Evolutionary conservation across 2,888 invertebrate species (phyloP), one percentile per base, ranked within the genome.

Genomic region (Neuroscelio doddi): DNA sequence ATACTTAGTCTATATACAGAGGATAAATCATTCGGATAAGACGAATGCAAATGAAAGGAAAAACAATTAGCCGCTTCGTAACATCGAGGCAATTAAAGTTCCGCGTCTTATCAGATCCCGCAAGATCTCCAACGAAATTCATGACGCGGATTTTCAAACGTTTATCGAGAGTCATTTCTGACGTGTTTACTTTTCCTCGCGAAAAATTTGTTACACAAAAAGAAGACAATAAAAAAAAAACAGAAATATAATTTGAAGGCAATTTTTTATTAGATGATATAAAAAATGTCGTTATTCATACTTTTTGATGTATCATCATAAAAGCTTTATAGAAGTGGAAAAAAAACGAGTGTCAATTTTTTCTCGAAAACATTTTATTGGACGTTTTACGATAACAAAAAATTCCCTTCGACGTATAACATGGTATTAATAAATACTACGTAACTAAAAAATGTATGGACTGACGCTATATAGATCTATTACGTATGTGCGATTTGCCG

Each of bases 341-440:
- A n/a, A n/a, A n/a, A n/a, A n/a, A n/a, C n/a, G n/a, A n/a, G n/a
- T n/a, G n/a, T n/a, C n/a, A n/a, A n/a, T n/a, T n/a, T n/a, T n/a
- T n/a, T n/a, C n/a, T n/a, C n/a, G n/a, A n/a, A n/a, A n/a, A n/a
- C n/a, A n/a, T n/a, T 79, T 78, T 78, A 77, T 78, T 77, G 74
- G 73, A 76, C 75, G 76, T 77, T 76, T 72, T 75, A 64, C 72
- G 69, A 68, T 74, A 78, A 78, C 68, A 76, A 70, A 78, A 72
- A 62, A 52, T 55, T 49, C 55, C 57, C 47, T 44, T 46, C 52
- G 53, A 64, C 56, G 66, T 62, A 74, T 74, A 76, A 77, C 73
- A 72, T 74, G 70, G 69, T 78, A 75, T 76, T 71, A 80, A 83
- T 82, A 82, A 83, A 82, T 83, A 82, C 72, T 79, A 80, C 74